phyloP scores from a whole-genome alignment of 2,113 vertebrate species.

The Pteruthius melanotis region DNA sequence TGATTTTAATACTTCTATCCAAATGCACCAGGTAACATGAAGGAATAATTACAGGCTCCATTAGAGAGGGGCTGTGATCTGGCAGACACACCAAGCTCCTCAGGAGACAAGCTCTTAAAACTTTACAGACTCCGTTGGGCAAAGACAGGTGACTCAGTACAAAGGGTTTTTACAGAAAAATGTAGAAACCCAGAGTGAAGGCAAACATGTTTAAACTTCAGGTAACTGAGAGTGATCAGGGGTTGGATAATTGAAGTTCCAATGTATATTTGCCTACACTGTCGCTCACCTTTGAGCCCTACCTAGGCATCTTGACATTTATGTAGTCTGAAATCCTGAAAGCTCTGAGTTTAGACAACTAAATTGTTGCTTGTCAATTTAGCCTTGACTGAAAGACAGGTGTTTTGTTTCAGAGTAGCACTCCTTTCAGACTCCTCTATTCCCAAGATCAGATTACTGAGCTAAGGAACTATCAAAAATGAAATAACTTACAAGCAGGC shows the following conservation, averaged over 20 bases:
- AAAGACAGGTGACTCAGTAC: not conserved
- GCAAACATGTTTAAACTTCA: conserved; percentile 40
- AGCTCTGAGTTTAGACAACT: conserved; percentile 80
- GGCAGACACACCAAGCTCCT: conserved; percentile 6
- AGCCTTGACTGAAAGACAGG: conserved; percentile 76
- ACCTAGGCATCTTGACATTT: conserved; percentile 76
- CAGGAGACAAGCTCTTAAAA: not conserved
- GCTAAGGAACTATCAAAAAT: conserved; percentile 12
- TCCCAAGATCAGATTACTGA: conserved; percentile 59
- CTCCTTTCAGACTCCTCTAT: conserved; percentile 66
- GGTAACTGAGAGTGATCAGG: conserved; percentile 52
- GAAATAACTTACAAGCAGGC: conserved; percentile 3
- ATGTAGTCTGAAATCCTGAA: conserved; percentile 76
- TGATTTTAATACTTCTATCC: not conserved
- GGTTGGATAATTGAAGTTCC: conserved; percentile 59
- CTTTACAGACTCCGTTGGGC: not conserved
- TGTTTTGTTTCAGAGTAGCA: conserved; percentile 77
- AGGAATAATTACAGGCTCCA: not conserved
- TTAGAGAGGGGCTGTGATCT: conserved; percentile 9
- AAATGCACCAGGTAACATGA: not conserved
- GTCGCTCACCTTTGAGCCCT: conserved; percentile 75
- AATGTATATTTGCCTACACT: conserved; percentile 68
- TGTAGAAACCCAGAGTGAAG: not conserved
- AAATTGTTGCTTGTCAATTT: conserved; percentile 82
- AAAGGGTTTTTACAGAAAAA: conserved; percentile 10